These are phyloP conservation scores for Sitobion miscanthi DNA, from an alignment of 1,140 invertebrate genomes.

Conservation along the genomic window DNA sequence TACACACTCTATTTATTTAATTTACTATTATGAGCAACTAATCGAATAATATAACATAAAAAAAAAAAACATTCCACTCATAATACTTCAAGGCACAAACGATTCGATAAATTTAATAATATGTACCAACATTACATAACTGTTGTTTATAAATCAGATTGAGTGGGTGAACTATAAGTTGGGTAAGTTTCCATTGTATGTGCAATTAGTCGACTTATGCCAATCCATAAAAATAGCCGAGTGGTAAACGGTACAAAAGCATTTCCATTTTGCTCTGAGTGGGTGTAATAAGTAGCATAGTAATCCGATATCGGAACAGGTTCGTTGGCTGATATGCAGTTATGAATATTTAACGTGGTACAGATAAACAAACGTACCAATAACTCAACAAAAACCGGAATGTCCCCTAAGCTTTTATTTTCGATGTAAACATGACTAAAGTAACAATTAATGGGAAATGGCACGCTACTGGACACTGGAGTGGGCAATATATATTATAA, in stretches of 20 bases:
- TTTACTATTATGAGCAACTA: not conserved
- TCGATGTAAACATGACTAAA: not conserved
- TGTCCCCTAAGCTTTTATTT: not conserved
- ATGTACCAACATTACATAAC: conserved; percentile 1
- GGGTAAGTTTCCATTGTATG: conserved; percentile 26
- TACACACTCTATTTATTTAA: not conserved
- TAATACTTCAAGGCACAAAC: not conserved
- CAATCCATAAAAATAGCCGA: not conserved
- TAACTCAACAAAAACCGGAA: not conserved
- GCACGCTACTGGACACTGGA: not conserved
- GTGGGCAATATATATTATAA: not conserved
- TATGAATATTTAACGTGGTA: conserved; percentile 16
- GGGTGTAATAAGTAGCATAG: not conserved
- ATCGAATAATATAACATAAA: not conserved
- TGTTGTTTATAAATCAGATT: not conserved
- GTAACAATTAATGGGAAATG: not conserved
- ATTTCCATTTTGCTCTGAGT: not conserved
- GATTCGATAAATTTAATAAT: not conserved
- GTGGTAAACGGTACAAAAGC: not conserved
- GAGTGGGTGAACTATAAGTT: not conserved
- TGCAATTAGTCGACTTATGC: not conserved
- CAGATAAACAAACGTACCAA: not conserved
- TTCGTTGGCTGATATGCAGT: not conserved
- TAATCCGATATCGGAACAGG: not conserved
- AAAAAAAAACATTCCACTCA: not conserved